phyloP scores from a whole-genome alignment of 2,888 invertebrate genomes.

The Meliscaeva auricollis region DNA sequence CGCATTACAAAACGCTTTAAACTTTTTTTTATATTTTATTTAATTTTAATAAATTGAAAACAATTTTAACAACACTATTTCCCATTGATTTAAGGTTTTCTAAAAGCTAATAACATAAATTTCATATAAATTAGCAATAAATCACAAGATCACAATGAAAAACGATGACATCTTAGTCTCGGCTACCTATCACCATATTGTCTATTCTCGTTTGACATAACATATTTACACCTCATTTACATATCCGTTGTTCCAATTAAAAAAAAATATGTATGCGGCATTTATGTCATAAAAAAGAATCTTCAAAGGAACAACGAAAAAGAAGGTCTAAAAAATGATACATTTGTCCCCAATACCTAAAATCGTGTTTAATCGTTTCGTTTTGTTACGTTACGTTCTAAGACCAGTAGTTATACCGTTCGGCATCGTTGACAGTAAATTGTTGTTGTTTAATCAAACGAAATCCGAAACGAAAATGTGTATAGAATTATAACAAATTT shows the following conservation, averaged over 20 bases:
- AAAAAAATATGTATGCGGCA: constrained; percentile 47
- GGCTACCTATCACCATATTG: neutral
- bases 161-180: constrained; percentile 26
- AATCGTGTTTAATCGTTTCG: constrained; percentile 17
- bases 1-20: neutral
- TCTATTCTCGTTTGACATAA: constrained; percentile 37
- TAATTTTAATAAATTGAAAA: constrained; percentile 34
- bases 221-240: constrained; percentile 30
- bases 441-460: constrained; percentile 2
- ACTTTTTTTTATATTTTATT: no score
- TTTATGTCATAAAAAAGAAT: constrained; percentile 31
- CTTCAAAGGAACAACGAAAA: neutral
- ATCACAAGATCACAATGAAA: constrained; percentile 43
- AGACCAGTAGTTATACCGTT: constrained; percentile 61
- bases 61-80: constrained; percentile 26
- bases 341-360: constrained; percentile 15
- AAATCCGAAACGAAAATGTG: constrained; percentile 16
- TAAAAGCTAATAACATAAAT: constrained; percentile 38
- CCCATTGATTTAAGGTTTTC: constrained; percentile 34
- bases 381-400: constrained; percentile 20
- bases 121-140: constrained; percentile 31
- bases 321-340: constrained; percentile 47
- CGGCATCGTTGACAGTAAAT: constrained; percentile 25
- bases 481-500: constrained; percentile 12
- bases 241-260: constrained; percentile 61